phyloP scores from a whole-genome alignment of 2,888 invertebrate species.

The Bembecia ichneumoniformis region DNA sequence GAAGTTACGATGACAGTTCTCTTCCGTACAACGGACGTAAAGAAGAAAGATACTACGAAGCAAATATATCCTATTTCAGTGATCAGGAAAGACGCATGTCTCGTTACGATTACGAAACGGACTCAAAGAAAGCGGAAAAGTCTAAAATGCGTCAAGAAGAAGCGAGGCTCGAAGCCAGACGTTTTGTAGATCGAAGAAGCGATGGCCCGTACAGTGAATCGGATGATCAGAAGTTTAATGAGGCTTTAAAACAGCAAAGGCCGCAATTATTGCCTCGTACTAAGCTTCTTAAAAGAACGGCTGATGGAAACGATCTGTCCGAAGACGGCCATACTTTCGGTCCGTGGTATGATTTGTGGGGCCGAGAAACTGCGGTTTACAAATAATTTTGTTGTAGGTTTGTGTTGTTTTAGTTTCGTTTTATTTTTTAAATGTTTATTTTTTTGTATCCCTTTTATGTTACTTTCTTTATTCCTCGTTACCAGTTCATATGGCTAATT shows the following conservation, averaged over 20 bases:
- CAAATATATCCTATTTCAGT: constrained; percentile 63
- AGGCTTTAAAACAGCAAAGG: constrained; percentile 62
- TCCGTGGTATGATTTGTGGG: constrained; percentile 93
- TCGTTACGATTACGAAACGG: constrained; percentile 64
- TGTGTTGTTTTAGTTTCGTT: constrained; percentile 20
- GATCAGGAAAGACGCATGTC: constrained; percentile 55
- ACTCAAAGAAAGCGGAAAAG: constrained; percentile 68
- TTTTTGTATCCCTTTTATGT: constrained; percentile 5
- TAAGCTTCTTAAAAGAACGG: constrained; percentile 75
- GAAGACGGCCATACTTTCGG: constrained; percentile 83
- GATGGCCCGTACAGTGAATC: constrained; percentile 65
- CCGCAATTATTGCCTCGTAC: constrained; percentile 79
- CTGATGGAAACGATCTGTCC: constrained; percentile 58
- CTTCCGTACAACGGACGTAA: constrained; percentile 52
- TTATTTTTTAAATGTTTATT: constrained; percentile 6
- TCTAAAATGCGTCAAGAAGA: constrained; percentile 65
- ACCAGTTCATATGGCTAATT: constrained; percentile 2
- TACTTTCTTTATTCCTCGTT: constrained; percentile 2
- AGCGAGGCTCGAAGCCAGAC: constrained; percentile 55
- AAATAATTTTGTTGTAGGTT: constrained; percentile 49
- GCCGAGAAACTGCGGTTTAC: constrained; percentile 78
- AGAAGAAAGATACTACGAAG: constrained; percentile 59
- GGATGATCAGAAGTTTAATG: constrained; percentile 72
- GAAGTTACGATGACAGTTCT: constrained; percentile 62
- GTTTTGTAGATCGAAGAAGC: constrained; percentile 48